A percentile compares a stretch with the other conserved stretches of the same genome.
phyloP scores from a whole-genome alignment of 2,888 invertebrate genomes.

The Nymphalis polychloros region DNA sequence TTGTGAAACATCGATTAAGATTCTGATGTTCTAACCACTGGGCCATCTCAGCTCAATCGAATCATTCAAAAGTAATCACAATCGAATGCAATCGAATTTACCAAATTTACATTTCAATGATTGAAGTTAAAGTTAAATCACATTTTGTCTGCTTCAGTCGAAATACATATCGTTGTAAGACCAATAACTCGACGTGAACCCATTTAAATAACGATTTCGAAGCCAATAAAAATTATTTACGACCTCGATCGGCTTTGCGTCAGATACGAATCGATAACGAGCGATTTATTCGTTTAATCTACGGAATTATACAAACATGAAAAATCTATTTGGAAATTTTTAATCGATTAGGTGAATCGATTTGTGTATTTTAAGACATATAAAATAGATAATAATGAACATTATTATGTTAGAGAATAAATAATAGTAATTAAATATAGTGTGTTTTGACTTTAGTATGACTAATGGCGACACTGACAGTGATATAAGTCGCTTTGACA shows the following conservation, averaged over 20 bases:
- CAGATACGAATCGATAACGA: slow-evolving; percentile 21
- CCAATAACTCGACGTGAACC: background rate
- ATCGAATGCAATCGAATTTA: no score
- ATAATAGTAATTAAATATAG: no score
- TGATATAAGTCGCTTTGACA: no score
- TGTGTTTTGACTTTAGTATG: no score
- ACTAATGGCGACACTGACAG: no score
- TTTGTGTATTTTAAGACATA: background rate
- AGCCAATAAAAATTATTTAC: slow-evolving; percentile 35
- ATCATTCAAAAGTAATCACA: no score
- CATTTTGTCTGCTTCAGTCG: slow-evolving; percentile 1
- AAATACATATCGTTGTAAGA: background rate
- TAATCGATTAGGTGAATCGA: background rate
- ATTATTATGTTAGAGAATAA: no score
- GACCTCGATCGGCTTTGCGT: slow-evolving; percentile 25
- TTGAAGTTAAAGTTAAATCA: slow-evolving; percentile 5
- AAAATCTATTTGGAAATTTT: background rate
- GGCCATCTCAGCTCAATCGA: no score
- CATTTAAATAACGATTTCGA: slow-evolving; percentile 9
- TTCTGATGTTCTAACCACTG: no score
- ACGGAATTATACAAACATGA: background rate
- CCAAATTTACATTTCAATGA: no score
- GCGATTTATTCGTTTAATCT: slow-evolving; percentile 7
- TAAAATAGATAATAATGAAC: no score
- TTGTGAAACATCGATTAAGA: no score